Evolutionary conservation across 1,140 invertebrate genomes (phyloP).

Genomic region (Saccostrea glomerata): DNA sequence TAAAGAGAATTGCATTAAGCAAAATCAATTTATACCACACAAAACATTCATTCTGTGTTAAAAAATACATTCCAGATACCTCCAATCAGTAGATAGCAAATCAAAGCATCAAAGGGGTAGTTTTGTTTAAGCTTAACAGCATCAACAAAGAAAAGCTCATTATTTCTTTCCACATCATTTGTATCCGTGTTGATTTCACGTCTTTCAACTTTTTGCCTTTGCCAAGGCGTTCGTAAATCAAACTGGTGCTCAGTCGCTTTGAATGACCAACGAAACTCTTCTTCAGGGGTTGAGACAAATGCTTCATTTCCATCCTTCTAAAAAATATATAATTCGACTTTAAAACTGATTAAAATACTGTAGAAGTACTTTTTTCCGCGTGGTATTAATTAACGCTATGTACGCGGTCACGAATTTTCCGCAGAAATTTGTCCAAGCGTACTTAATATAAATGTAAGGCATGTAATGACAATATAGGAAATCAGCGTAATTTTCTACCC

Average conservation of each 20-base stretch:
- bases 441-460: too few species aligned
- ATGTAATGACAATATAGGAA: too few species aligned
- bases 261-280: neutral
- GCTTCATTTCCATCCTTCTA: neutral
- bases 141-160: neutral
- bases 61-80: neutral
- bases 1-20: too few species aligned
- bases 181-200: neutral
- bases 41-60: too few species aligned
- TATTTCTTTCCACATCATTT: neutral
- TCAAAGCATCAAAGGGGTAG: neutral
- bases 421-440: too few species aligned
- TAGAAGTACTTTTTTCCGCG: too few species aligned
- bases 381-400: too few species aligned
- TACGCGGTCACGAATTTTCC: too few species aligned
- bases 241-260: neutral
- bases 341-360: neutral
- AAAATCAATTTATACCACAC: too few species aligned
- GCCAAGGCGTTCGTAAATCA: neutral
- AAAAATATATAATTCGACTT: neutral
- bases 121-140: neutral
- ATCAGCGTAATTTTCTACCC: too few species aligned
- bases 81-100: neutral
- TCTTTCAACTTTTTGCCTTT: slow-evolving; percentile 3
- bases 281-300: neutral